These are phyloP conservation scores for Papilio polyxenes DNA, from an alignment of 1,140 invertebrate species.

Conservation along the genomic window DNA sequence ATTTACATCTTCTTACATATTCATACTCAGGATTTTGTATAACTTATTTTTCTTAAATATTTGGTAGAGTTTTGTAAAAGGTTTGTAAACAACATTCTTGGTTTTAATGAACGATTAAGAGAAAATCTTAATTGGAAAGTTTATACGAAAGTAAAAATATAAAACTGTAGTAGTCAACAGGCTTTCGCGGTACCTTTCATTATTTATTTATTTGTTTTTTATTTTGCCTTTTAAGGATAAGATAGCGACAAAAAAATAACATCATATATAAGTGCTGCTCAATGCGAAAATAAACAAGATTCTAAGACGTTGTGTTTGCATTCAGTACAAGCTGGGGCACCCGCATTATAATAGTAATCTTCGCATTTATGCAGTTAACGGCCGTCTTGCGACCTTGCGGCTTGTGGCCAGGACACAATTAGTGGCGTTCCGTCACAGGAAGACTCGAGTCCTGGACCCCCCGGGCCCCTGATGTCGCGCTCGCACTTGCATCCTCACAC, in stretches of 20 bases:
- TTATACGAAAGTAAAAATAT: not conserved
- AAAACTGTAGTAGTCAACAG: not conserved
- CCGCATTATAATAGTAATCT: slow-evolving; percentile 67
- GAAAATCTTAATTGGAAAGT: no score
- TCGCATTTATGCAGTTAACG: slow-evolving; percentile 70
- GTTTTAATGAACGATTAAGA: no score
- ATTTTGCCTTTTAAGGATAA: no score
- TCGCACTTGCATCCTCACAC: slow-evolving; percentile 22
- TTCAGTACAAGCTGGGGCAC: slow-evolving; percentile 46
- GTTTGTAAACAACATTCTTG: no score
- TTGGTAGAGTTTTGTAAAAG: no score
- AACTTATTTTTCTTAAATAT: no score
- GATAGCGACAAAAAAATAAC: no score
- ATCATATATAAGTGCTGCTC: no score
- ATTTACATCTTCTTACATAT: no score
- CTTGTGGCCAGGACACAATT: slow-evolving; percentile 70
- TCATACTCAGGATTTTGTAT: no score
- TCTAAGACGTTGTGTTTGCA: slow-evolving; percentile 41
- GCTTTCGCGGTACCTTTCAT: not conserved
- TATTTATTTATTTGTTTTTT: not conserved
- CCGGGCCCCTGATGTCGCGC: not conserved
- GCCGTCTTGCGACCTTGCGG: slow-evolving; percentile 61
- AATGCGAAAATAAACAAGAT: not conserved
- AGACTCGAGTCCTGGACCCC: slow-evolving; percentile 31
- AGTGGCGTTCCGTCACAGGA: slow-evolving; percentile 57